Percentiles rank a stretch among this genome's conserved stretches.
Evolutionary conservation across 2,113 vertebrate species (phyloP).

Genomic region (Coryphaenoides rupestris): DNA sequence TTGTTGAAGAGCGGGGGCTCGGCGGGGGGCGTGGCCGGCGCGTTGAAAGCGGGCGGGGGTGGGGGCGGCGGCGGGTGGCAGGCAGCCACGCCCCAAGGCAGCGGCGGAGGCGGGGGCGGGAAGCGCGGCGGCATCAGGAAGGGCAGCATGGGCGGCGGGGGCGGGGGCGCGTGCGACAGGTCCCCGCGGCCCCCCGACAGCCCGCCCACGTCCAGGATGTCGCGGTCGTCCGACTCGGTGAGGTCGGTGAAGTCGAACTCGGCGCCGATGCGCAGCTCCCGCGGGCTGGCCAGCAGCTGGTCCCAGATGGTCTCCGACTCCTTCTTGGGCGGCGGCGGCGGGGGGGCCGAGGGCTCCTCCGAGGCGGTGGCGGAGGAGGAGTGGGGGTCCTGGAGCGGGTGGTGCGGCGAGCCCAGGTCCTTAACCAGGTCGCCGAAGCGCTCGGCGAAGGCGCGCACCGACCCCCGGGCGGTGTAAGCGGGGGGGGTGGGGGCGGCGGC

Average conservation of each 20-base stretch:
- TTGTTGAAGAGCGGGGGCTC: conserved; percentile 85
- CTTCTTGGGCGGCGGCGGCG: conserved; percentile 62
- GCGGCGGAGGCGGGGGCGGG: conserved; percentile 73
- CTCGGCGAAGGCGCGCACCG: conserved; percentile 84
- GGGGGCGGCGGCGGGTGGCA: conserved; percentile 77
- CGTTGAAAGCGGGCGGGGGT: conserved; percentile 58
- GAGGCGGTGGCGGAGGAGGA: conserved; percentile 17
- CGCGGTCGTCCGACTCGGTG: conserved; percentile 87
- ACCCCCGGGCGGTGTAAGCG: too few species aligned
- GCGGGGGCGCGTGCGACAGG: conserved; percentile 76
- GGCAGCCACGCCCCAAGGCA: conserved; percentile 49
- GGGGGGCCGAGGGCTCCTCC: conserved; percentile 33
- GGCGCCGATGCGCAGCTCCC: conserved; percentile 91
- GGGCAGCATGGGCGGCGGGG: conserved; percentile 80
- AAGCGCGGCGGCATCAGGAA: conserved; percentile 58
- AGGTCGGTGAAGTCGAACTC: conserved; percentile 98
- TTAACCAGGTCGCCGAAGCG: conserved; percentile 85
- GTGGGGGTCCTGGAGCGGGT: conserved; percentile 25
- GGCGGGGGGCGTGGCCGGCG: conserved; percentile 68
- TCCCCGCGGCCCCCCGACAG: conserved; percentile 74
- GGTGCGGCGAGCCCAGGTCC: conserved; percentile 55
- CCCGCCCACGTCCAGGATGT: conserved; percentile 80
- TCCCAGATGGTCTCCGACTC: conserved; percentile 98
- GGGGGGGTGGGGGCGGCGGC: too few species aligned
- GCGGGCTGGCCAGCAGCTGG: conserved; percentile 91